These are phyloP conservation scores for Apocheima hispidaria DNA, from an alignment of 2,888 invertebrate species.

Conservation along the genomic window DNA sequence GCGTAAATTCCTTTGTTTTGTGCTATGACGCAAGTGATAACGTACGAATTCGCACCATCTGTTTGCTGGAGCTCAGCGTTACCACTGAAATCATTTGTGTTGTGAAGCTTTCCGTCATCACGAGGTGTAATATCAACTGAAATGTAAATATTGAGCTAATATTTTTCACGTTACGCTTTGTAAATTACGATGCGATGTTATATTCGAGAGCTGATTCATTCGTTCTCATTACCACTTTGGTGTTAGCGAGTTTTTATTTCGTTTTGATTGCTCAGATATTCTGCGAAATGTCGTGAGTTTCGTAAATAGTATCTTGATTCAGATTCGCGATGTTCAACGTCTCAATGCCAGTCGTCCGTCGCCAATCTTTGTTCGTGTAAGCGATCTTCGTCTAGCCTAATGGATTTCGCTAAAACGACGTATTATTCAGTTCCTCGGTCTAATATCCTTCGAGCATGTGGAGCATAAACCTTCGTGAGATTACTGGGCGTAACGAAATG, in stretches of 20 bases:
- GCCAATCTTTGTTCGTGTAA: constrained; percentile 17
- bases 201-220: constrained; percentile 50
- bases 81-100: constrained; percentile 16
- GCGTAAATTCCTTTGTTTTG: constrained; percentile 19
- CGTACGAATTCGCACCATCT: constrained; percentile 17
- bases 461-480: constrained; percentile 23
- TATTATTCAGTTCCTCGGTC: constrained; percentile 12
- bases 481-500: constrained; percentile 21
- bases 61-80: constrained; percentile 15
- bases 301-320: constrained; percentile 35
- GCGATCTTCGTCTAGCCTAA: constrained; percentile 12
- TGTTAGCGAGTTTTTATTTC: constrained; percentile 49
- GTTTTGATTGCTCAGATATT: constrained; percentile 47
- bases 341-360: constrained; percentile 20
- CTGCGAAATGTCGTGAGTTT: constrained; percentile 41
- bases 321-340: constrained; percentile 21
- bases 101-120: constrained; percentile 16
- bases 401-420: constrained; percentile 8
- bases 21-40: constrained; percentile 31
- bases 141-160: constrained; percentile 21
- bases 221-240: constrained; percentile 41
- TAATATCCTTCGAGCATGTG: constrained; percentile 11
- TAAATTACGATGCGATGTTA: constrained; percentile 13
- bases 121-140: constrained; percentile 14
- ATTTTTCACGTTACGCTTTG: constrained; percentile 13